A percentile compares a stretch with the other conserved stretches of the same genome.
Conservation (phyloP, 2,797 vertebrate species). For the Rhabdomys pumilio region DNA sequence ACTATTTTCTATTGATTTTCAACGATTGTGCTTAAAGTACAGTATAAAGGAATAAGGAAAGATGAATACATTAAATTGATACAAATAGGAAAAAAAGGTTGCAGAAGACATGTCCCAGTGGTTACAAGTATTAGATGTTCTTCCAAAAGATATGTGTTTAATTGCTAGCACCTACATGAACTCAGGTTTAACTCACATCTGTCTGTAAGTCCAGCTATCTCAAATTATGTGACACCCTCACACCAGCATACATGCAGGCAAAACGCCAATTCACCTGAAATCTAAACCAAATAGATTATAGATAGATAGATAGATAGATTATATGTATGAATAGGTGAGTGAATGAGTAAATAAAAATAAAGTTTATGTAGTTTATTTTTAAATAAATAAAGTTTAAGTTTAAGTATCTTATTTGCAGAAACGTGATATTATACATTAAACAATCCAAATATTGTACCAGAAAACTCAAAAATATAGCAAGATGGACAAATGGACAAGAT, state of each 20-base stretch:
- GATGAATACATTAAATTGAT: not conserved
- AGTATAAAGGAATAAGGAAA: not conserved
- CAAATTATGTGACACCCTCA: not conserved
- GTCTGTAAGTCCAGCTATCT: not conserved
- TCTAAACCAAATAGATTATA: not conserved
- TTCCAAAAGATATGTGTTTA: not conserved
- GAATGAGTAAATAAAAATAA: too few species aligned
- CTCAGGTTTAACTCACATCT: not conserved
- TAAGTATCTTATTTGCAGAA: not conserved
- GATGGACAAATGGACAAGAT: not conserved
- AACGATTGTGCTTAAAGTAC: not conserved
- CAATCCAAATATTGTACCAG: not conserved
- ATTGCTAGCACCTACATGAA: not conserved
- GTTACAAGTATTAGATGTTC: not conserved
- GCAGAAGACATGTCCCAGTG: not conserved
- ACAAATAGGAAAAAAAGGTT: not conserved
- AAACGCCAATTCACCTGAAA: not conserved
- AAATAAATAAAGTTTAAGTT: too few species aligned
- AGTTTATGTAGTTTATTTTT: too few species aligned
- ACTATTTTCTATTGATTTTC: not conserved
- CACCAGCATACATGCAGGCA: not conserved
- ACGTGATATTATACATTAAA: not conserved
- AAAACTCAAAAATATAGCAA: not conserved
- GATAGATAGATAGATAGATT: not conserved
- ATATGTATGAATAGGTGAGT: not conserved